These are phyloP conservation scores for Oligia strigilis DNA, from an alignment of 2,888 invertebrate genomes.

Conservation along the genomic window DNA sequence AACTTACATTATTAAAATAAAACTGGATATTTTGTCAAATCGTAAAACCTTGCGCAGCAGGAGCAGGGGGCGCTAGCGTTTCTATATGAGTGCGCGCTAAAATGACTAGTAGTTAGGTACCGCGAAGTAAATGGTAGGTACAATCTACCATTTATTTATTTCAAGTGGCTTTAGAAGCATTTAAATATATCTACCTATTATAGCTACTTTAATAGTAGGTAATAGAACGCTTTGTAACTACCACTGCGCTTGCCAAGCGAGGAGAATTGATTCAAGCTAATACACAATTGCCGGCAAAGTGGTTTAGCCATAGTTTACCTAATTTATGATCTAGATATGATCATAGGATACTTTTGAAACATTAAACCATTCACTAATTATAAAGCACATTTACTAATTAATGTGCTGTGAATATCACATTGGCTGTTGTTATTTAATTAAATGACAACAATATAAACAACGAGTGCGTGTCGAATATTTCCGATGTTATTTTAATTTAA, in stretches of 20 bases:
- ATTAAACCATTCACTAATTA: conserved; percentile 4
- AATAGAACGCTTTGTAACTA: neutral
- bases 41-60: too few species aligned
- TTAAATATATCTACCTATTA: neutral
- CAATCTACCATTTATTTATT: neutral
- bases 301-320: neutral
- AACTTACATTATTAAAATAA: too few species aligned
- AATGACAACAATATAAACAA: conserved; percentile 49
- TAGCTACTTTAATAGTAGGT: neutral
- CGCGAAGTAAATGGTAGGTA: neutral
- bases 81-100: too few species aligned
- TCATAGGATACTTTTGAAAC: neutral
- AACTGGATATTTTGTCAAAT: too few species aligned
- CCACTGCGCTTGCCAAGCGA: neutral
- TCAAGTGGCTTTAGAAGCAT: neutral
- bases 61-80: too few species aligned
- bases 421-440: conserved; percentile 38
- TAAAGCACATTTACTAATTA: conserved; percentile 31
- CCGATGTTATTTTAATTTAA: conserved; percentile 52
- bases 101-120: neutral
- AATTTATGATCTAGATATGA: neutral
- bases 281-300: neutral
- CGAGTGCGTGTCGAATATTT: conserved; percentile 34
- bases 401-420: conserved; percentile 29
- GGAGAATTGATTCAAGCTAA: neutral